These are phyloP conservation scores for Nebria ingens DNA, from an alignment of 1,140 invertebrate genomes.

Conservation along the genomic window DNA sequence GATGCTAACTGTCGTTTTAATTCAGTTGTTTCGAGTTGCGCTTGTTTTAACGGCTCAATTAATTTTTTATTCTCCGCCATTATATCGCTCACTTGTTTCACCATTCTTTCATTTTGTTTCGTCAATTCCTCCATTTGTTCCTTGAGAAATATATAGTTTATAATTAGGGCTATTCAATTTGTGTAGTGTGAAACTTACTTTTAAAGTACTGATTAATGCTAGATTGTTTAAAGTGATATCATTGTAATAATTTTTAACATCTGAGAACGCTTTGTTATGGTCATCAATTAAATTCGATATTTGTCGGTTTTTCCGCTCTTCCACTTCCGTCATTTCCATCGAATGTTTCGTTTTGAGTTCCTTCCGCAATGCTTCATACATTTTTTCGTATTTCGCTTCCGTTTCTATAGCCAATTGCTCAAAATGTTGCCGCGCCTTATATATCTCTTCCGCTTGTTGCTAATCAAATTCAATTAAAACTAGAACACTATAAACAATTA, in stretches of 20 bases:
- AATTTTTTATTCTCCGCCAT: slow-evolving; percentile 62
- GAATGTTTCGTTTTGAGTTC: slow-evolving; percentile 64
- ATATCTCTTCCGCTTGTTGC: slow-evolving; percentile 47
- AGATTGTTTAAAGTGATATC: slow-evolving; percentile 88
- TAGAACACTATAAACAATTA: slow-evolving; percentile 11
- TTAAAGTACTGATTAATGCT: slow-evolving; percentile 67
- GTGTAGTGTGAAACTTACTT: slow-evolving; percentile 37
- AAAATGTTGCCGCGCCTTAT: slow-evolving; percentile 56
- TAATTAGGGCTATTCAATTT: slow-evolving; percentile 9
- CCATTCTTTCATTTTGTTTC: slow-evolving; percentile 66
- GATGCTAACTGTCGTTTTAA: slow-evolving; percentile 61
- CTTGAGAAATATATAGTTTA: slow-evolving; percentile 33
- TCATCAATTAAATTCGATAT: slow-evolving; percentile 67
- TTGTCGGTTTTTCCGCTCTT: slow-evolving; percentile 82
- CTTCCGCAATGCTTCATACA: slow-evolving; percentile 57
- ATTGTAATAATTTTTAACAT: slow-evolving; percentile 90
- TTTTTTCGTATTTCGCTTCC: slow-evolving; percentile 71
- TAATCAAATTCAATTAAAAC: slow-evolving; percentile 14
- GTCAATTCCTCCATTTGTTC: slow-evolving; percentile 78
- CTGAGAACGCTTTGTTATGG: slow-evolving; percentile 74
- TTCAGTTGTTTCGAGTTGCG: slow-evolving; percentile 54
- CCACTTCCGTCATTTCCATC: slow-evolving; percentile 73
- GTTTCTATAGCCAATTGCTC: slow-evolving; percentile 65
- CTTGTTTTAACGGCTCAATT: slow-evolving; percentile 56
- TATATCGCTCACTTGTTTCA: slow-evolving; percentile 50